These are phyloP conservation scores for Pollenia griseotomentosa DNA, from an alignment of 2,888 invertebrate species.

Conservation along the genomic window DNA sequence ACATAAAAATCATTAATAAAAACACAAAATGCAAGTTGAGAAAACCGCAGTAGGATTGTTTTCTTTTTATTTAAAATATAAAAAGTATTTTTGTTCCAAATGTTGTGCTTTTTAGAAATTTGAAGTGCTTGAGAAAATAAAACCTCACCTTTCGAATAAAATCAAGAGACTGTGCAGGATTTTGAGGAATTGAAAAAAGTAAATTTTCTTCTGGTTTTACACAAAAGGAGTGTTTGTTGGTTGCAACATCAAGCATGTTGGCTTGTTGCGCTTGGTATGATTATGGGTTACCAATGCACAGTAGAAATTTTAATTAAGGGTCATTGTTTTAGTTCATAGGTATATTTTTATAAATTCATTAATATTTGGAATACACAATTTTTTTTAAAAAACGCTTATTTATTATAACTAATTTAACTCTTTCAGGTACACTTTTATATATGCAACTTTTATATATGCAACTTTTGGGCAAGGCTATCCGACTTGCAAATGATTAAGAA, in stretches of 20 bases:
- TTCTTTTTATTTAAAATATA: constrained; percentile 42
- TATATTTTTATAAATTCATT: no score
- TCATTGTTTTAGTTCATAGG: no score
- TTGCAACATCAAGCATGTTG: constrained; percentile 58
- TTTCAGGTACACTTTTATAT: no score
- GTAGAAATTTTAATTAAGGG: no score
- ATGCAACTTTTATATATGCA: no score
- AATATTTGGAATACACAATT: no score
- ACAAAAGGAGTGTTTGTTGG: constrained; percentile 70
- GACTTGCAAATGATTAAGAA: no score
- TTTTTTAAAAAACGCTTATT: no score
- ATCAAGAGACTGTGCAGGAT: constrained; percentile 75
- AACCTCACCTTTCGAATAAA: constrained; percentile 77
- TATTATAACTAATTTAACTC: no score
- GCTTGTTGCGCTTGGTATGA: constrained; percentile 1
- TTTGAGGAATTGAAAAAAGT: constrained; percentile 69
- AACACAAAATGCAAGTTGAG: constrained; percentile 53
- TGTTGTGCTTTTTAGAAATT: constrained; percentile 58
- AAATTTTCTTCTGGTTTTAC: constrained; percentile 64
- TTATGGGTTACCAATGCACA: constrained; percentile 19
- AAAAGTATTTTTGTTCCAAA: constrained; percentile 47
- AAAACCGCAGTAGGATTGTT: constrained; percentile 27
- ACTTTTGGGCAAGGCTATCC: no score
- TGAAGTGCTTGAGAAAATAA: constrained; percentile 74
- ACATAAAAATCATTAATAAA: constrained; percentile 53